A percentile compares a stretch with the other conserved stretches of the same genome.
These are phyloP conservation scores for Poecilus cupreus DNA, from an alignment of 2,888 invertebrate genomes.

Conservation along the genomic window DNA sequence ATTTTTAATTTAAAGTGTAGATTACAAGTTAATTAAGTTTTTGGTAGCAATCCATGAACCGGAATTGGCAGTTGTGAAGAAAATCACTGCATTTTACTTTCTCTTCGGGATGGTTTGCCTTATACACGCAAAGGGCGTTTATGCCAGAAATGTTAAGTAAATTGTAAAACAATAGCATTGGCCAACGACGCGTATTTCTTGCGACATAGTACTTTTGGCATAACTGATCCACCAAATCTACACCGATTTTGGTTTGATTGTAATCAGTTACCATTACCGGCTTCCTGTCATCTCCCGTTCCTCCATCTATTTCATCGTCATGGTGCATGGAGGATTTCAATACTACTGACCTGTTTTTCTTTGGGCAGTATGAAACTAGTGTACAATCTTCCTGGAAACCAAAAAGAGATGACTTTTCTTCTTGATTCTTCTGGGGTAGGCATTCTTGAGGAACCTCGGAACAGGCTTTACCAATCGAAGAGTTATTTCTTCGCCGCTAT, in stretches of 20 bases:
- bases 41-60: no score
- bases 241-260: conserved; percentile 50
- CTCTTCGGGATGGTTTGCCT: conserved; percentile 13
- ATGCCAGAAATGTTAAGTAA: conserved; percentile 51
- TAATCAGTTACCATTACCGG: conserved; percentile 57
- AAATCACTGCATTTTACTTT: conserved; percentile 21
- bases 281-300: conserved; percentile 59
- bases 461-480: conserved; percentile 61
- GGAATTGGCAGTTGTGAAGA: conserved; percentile 29
- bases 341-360: conserved; percentile 58
- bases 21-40: no score
- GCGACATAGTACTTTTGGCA: conserved; percentile 57
- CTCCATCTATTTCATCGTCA: conserved; percentile 56
- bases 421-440: conserved; percentile 13
- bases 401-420: conserved; percentile 47
- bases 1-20: no score
- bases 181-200: conserved; percentile 57
- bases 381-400: conserved; percentile 58
- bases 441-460: conserved; percentile 36
- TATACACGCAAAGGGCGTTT: conserved; percentile 43
- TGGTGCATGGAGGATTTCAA: conserved; percentile 61
- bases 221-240: conserved; percentile 54
- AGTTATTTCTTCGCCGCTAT: conserved; percentile 61
- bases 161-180: conserved; percentile 57
- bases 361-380: conserved; percentile 59